Percentiles rank a stretch among this genome's conserved stretches.
Conservation (phyloP, 2,797 vertebrate genomes). For the Tarsius wallacei region DNA sequence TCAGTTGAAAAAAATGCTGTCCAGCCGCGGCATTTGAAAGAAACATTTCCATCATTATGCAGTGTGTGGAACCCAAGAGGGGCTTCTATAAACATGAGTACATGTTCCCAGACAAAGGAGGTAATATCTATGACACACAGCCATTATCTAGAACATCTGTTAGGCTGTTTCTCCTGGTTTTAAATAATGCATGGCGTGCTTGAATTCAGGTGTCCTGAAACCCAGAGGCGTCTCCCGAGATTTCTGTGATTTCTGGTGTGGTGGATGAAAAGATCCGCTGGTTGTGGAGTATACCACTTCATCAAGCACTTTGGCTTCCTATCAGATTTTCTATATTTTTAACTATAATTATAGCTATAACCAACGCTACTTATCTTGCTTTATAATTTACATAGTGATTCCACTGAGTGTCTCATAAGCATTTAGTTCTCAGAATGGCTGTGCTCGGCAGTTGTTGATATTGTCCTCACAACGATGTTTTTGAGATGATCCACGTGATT, state of each 20-base stretch:
- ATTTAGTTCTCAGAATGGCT: slow-evolving; percentile 73
- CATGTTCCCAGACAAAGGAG: slow-evolving; percentile 71
- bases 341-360: slow-evolving; percentile 79
- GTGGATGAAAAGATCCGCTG: slow-evolving; percentile 64
- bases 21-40: slow-evolving; percentile 47
- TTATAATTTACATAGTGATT: slow-evolving; percentile 78
- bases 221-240: background rate
- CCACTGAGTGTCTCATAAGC: slow-evolving; percentile 4
- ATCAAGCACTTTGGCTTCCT: slow-evolving; percentile 75
- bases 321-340: slow-evolving; percentile 81
- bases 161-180: slow-evolving; percentile 51
- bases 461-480: slow-evolving; percentile 58
- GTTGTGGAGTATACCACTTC: slow-evolving; percentile 63
- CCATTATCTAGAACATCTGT: slow-evolving; percentile 79
- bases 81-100: slow-evolving; percentile 76
- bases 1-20: slow-evolving; percentile 4
- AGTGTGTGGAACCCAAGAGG: slow-evolving; percentile 55
- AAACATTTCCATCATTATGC: slow-evolving; percentile 48
- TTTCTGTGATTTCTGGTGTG: slow-evolving; percentile 55
- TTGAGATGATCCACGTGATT: background rate
- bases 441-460: slow-evolving; percentile 30
- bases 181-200: slow-evolving; percentile 6
- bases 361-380: slow-evolving; percentile 72
- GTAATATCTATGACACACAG: slow-evolving; percentile 68
- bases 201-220: slow-evolving; percentile 60